Evolutionary conservation across 2,888 invertebrate genomes (phyloP).

Genomic region (Heliconius ismenius): DNA sequence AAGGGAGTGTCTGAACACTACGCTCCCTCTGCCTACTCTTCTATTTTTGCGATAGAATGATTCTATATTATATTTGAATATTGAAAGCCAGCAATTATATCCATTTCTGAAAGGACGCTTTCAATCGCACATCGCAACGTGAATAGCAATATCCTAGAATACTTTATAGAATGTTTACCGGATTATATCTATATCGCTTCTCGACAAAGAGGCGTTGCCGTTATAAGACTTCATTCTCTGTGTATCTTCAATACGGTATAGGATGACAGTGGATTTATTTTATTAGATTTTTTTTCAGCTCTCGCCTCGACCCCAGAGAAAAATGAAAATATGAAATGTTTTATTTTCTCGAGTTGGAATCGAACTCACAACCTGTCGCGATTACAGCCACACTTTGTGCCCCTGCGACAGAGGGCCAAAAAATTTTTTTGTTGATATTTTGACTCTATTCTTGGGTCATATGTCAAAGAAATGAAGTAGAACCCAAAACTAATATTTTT

Average conservation of each 20-base stretch:
- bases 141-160: conserved; percentile 6
- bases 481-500: no score
- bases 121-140: neutral
- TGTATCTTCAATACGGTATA: neutral
- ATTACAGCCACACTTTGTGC: no score
- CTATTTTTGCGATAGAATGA: no score
- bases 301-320: no score
- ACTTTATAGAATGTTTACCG: conserved; percentile 7
- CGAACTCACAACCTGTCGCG: no score
- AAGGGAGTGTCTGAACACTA: neutral
- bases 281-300: neutral
- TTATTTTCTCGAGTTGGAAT: no score
- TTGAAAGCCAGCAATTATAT: conserved; percentile 9
- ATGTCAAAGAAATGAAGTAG: no score
- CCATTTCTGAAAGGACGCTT: conserved; percentile 2
- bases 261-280: neutral
- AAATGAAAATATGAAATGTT: no score
- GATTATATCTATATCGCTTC: conserved; percentile 4
- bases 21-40: neutral
- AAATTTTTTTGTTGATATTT: no score
- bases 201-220: neutral
- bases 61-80: neutral
- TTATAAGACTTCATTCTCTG: neutral
- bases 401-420: no score
- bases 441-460: no score